Evolutionary conservation across 1,140 invertebrate species (phyloP), one percentile per base, ranked within the genome.

Genomic region (Zaprionus davidi): DNA sequence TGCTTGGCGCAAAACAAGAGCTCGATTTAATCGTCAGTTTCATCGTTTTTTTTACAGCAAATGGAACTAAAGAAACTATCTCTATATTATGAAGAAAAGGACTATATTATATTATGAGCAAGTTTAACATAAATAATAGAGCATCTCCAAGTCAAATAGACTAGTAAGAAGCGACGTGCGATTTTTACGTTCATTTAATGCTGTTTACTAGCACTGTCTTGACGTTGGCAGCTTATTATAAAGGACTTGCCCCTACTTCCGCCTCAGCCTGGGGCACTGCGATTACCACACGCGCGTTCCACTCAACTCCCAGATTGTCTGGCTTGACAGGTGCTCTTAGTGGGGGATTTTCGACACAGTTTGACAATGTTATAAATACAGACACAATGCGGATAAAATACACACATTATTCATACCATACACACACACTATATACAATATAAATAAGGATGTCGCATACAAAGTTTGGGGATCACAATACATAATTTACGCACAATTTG

Each of bases 401-500:
- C 20, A 51, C 46, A 51, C 5, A 51, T 49, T 49, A 20, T 17
- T 44, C 20, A 36, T 17, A 49, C 13, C 46, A 22, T 13, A 49
- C 13, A 46, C 17, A 63, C n/a, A 44, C n/a, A 31, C 49, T 13
- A 59, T 28, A 59, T 66, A 59, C 66, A 20, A 46, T 55, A n/a
- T 44, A 58, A 49, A 9, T 49, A 24, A 55, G 20, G 13, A 34
- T 20, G 15, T 26, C 24, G 36, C 36, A 17, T 46, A 9, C 24
- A 9, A 46, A 28, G n/a, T 46, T 46, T 12, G 7, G 15, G 55
- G 26, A 74, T 74, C 71, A 78, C 78, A 78, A 78, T 76, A 64
- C 76, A 87, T 87, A 77, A 64, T 65, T 77, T 74, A 90, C 72
- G 76, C 58, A 66, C 78, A 88, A 84, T 85, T 90, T 85, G 81